Percentiles rank a stretch among this genome's conserved stretches.
phyloP scores from a whole-genome alignment of 2,888 invertebrate species.

The Cephalotes varians region DNA sequence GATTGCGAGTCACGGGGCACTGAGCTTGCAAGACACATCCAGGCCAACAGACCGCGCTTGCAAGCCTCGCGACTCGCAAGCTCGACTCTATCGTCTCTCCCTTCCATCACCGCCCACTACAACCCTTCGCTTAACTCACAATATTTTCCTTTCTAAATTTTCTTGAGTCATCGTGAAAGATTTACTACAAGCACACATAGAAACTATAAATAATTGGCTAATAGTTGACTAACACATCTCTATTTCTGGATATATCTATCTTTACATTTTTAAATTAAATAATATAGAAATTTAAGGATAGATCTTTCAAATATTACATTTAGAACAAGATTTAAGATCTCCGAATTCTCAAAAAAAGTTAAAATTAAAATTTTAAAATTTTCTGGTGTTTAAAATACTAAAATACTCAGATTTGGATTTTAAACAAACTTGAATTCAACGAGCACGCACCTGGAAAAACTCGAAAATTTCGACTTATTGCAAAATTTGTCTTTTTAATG shows the following conservation, averaged over 20 bases:
- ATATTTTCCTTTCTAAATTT: constrained; percentile 65
- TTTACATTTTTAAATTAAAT: not conserved
- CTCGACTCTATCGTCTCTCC: constrained; percentile 65
- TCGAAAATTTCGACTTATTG: constrained; percentile 27
- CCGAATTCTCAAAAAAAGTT: not conserved
- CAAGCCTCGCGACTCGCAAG: constrained; percentile 75
- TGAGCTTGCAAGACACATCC: constrained; percentile 82
- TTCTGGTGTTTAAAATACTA: not conserved
- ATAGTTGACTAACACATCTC: not conserved
- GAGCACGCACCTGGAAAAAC: not conserved
- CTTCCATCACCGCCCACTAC: constrained; percentile 57
- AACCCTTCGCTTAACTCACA: constrained; percentile 53
- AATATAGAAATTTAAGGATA: not conserved
- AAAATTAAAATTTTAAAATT: not conserved
- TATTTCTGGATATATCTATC: not conserved
- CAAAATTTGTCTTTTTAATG: constrained; percentile 11
- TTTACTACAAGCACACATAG: not conserved
- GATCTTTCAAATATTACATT: not conserved
- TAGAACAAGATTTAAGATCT: not conserved
- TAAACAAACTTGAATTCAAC: not conserved
- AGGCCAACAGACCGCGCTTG: constrained; percentile 79
- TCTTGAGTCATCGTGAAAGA: not conserved
- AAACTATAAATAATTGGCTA: not conserved
- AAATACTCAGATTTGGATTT: not conserved
- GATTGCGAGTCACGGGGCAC: constrained; percentile 83